Percentiles rank a stretch among this genome's conserved stretches.
phyloP scores from a whole-genome alignment of 2,888 invertebrate genomes.

The Scrobipalpa costella region DNA sequence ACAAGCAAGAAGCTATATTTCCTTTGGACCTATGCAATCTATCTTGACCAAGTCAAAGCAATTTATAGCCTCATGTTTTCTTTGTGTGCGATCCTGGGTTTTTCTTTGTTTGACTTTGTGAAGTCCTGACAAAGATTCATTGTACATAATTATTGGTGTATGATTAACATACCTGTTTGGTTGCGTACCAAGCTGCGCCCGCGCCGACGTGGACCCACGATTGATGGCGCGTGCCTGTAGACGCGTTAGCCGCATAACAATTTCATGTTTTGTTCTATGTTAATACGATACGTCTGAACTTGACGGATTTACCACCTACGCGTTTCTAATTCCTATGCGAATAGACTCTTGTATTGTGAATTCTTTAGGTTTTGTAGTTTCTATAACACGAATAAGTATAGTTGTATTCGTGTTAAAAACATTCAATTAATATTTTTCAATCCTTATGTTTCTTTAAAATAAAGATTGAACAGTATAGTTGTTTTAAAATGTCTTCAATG shows the following conservation, averaged over 20 bases:
- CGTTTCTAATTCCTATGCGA: slow-evolving; percentile 4
- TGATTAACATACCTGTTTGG: slow-evolving; percentile 36
- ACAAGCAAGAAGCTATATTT: neutral
- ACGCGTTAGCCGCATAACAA: slow-evolving; percentile 63
- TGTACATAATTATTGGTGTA: slow-evolving; percentile 39
- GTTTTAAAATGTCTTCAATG: neutral
- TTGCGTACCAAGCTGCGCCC: slow-evolving; percentile 34
- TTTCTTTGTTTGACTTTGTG: slow-evolving; percentile 5
- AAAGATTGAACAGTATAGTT: neutral
- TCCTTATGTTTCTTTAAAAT: no score
- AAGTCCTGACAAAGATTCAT: slow-evolving; percentile 30
- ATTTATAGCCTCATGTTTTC: slow-evolving; percentile 17
- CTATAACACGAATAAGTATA: neutral
- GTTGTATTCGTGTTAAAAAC: neutral
- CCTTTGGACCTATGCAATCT: neutral
- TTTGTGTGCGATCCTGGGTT: neutral
- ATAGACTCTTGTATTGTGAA: neutral
- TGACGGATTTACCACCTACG: slow-evolving; percentile 21
- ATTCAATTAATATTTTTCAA: neutral
- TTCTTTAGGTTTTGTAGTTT: neutral
- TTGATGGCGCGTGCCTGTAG: slow-evolving; percentile 62
- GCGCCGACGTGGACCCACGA: slow-evolving; percentile 48
- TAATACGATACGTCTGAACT: slow-evolving; percentile 29
- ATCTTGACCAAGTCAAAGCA: neutral
- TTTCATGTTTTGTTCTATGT: slow-evolving; percentile 37